Conservation (phyloP, 2,113 vertebrate genomes). For the Eidolon helvum region DNA sequence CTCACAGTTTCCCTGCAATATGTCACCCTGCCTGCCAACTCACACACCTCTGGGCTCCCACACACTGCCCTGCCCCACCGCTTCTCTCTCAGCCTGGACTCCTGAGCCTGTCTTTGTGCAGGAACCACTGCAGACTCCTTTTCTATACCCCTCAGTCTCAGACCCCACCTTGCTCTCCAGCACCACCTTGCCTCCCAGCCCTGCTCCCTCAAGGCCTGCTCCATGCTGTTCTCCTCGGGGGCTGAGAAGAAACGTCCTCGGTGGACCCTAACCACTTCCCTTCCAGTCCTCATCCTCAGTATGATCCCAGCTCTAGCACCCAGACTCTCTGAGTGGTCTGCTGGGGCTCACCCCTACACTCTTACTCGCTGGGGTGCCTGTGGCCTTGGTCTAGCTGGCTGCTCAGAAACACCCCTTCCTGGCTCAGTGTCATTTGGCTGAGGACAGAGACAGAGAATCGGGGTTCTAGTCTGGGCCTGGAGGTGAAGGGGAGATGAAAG, state of each 20-base stretch:
- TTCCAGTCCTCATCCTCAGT: fast-evolving
- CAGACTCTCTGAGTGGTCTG: not conserved
- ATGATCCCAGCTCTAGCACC: not conserved
- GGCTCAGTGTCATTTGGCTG: not conserved
- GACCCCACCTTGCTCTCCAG: not conserved
- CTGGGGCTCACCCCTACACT: not conserved
- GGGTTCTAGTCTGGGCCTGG: not conserved
- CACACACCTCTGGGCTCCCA: fast-evolving
- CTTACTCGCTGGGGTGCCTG: not conserved
- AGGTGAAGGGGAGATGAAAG: not conserved
- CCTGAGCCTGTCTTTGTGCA: not conserved
- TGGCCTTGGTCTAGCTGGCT: not conserved
- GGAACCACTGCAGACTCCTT: not conserved
- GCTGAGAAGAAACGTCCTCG: not conserved
- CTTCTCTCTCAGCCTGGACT: not conserved
- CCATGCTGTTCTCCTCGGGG: not conserved
- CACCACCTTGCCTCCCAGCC: not conserved
- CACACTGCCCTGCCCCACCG: not conserved
- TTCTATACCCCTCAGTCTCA: not conserved
- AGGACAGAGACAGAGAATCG: not conserved
- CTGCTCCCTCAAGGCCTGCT: not conserved
- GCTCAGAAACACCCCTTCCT: not conserved
- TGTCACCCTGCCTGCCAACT: fast-evolving
- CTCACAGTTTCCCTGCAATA: not conserved
- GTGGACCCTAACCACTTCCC: not conserved